Evolutionary conservation across 2,113 vertebrate genomes (phyloP).

Genomic region (Ifrita kowaldi): DNA sequence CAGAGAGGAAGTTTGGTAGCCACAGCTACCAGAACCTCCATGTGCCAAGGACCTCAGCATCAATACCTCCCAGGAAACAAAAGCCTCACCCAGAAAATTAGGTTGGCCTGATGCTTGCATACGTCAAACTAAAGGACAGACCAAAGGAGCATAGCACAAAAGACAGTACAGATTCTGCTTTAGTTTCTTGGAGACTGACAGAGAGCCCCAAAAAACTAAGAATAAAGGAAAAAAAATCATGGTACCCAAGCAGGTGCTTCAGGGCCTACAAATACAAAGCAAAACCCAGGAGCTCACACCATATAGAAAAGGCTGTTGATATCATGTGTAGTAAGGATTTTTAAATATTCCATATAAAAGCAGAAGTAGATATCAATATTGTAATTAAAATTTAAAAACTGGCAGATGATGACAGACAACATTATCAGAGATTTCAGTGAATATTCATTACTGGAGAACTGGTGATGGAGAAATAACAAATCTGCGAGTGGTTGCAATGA

Average conservation of each 20-base stretch:
- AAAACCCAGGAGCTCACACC: background rate
- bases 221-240: background rate
- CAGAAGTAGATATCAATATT: background rate
- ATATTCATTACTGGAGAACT: background rate
- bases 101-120: background rate
- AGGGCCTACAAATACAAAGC: background rate
- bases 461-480: background rate
- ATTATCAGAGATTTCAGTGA: background rate
- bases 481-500: fast-evolving
- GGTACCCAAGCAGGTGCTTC: background rate
- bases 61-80: background rate
- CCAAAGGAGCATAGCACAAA: background rate
- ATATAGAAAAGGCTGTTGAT: background rate
- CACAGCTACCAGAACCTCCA: background rate
- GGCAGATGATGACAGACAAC: background rate
- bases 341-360: background rate
- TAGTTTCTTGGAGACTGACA: background rate
- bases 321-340: background rate
- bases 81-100: background rate
- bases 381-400: background rate
- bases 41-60: background rate
- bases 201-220: background rate
- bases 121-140: background rate
- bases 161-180: background rate
- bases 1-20: background rate